Evolutionary conservation across 2,113 vertebrate species (phyloP).

Genomic region (Coturnix japonica): DNA sequence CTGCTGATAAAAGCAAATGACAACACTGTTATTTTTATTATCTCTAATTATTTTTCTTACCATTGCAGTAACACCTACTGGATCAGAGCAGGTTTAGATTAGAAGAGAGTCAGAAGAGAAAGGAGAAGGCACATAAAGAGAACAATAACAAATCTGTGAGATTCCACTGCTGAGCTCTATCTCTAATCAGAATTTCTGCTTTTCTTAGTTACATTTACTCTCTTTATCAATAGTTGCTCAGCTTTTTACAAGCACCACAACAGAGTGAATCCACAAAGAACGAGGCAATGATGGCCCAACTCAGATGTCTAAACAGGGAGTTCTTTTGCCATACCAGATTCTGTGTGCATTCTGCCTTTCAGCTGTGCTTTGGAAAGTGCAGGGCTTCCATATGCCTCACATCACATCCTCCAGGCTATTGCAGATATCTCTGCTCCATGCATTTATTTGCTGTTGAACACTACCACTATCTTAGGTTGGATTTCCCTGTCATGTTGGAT

Average conservation of each 20-base stretch:
- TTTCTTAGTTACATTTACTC: neutral
- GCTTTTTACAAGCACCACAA: neutral
- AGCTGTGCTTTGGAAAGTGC: neutral
- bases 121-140: neutral
- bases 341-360: neutral
- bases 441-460: neutral
- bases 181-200: neutral
- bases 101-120: neutral
- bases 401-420: neutral
- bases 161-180: neutral
- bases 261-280: neutral
- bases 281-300: rapidly evolving
- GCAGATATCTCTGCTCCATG: neutral
- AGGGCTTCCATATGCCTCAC: neutral
- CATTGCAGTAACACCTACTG: conserved; percentile 28
- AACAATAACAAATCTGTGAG: neutral
- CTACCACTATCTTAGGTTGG: neutral
- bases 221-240: neutral
- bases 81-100: neutral
- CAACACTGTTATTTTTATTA: conserved; percentile 54
- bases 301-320: neutral
- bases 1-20: conserved; percentile 35
- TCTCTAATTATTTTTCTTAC: conserved; percentile 54
- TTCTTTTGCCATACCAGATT: rapidly evolving
- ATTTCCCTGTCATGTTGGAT: rapidly evolving